Evolutionary conservation across 2,797 vertebrate species (phyloP).

Genomic region (Diglossa cyanea): DNA sequence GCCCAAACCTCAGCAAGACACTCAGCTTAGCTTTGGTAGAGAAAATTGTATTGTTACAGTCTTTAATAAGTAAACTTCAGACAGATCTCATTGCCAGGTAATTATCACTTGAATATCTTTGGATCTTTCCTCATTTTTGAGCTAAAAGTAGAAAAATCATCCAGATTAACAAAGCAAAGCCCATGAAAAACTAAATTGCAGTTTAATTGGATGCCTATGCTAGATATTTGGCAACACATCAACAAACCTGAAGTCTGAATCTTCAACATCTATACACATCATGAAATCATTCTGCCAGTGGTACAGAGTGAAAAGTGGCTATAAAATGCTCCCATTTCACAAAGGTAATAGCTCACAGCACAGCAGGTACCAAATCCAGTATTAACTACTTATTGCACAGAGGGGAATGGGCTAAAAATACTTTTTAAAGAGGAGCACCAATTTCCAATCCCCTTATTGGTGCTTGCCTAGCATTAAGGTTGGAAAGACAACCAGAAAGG

Average conservation of each 20-base stretch:
- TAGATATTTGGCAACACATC: not conserved
- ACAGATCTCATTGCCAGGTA: not conserved
- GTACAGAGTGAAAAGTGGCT: not conserved
- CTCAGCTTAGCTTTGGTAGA: not conserved
- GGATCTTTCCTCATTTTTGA: constrained; percentile 8
- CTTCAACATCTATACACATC: not conserved
- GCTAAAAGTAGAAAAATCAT: constrained; percentile 1
- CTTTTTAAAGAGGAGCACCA: not conserved
- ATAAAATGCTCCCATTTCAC: constrained; percentile 27
- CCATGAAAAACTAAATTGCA: not conserved
- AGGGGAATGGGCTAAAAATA: not conserved
- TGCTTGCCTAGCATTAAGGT: not conserved
- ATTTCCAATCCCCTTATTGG: not conserved
- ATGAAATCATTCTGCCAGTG: not conserved
- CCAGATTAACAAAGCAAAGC: not conserved
- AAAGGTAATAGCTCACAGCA: constrained; percentile 38
- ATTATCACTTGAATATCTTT: not conserved
- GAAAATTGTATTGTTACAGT: not conserved
- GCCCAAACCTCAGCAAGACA: not conserved
- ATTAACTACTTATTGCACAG: constrained; percentile 24
- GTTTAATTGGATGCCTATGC: constrained; percentile 18
- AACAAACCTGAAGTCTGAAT: not conserved
- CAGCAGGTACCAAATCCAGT: constrained; percentile 37
- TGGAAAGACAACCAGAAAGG: not conserved
- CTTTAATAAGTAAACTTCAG: not conserved